Evolutionary conservation across 2,113 vertebrate species (phyloP).

Genomic region (Seriola quinqueradiata): DNA sequence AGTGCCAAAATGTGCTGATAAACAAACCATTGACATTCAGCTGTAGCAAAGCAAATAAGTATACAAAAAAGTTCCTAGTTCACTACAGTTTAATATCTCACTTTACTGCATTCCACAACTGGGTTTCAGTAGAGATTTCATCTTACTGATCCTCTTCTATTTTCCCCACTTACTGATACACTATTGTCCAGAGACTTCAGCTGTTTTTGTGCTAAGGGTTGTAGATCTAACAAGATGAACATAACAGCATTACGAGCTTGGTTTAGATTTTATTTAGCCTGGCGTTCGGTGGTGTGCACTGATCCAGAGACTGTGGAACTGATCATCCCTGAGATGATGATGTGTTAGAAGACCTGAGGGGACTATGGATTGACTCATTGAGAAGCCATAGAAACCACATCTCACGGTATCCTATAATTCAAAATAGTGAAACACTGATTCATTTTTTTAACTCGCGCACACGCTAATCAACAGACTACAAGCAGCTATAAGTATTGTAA

Average conservation of each 20-base stretch:
- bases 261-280: constrained; percentile 48
- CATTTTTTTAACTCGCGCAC: neutral
- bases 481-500: neutral
- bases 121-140: constrained; percentile 7
- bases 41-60: constrained; percentile 29
- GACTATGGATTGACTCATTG: constrained; percentile 14
- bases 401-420: constrained; percentile 13
- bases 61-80: neutral
- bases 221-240: constrained; percentile 24
- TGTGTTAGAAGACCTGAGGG: constrained; percentile 39
- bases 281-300: constrained; percentile 27
- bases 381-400: neutral
- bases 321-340: constrained; percentile 41
- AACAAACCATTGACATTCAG: constrained; percentile 36
- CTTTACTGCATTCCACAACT: constrained; percentile 1
- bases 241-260: constrained; percentile 31
- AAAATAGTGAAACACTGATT: neutral
- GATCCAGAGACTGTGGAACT: constrained; percentile 29
- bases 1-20: constrained; percentile 42
- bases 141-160: neutral
- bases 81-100: neutral
- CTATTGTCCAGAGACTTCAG: constrained; percentile 15
- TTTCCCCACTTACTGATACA: constrained; percentile 6
- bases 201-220: constrained; percentile 25
- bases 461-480: no score